Evolutionary conservation across 2,113 vertebrate genomes (phyloP), one percentile per base, ranked within the genome.

Genomic region (Cyanocitta stelleri): DNA sequence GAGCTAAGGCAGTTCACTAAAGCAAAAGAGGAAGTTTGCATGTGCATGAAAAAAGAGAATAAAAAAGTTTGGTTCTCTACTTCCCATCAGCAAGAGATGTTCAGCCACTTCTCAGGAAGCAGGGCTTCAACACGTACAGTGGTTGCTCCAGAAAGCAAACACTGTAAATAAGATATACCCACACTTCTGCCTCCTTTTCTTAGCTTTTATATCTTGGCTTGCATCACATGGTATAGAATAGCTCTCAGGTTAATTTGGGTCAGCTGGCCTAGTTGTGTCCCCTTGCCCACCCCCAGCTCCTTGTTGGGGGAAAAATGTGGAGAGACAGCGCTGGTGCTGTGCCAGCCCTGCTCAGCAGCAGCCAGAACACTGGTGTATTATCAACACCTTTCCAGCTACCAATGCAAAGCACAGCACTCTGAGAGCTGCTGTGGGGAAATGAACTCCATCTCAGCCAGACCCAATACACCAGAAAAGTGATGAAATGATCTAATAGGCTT

Each of bases 401-500:
- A 67, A 2, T 35, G 52, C 14, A 76, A 51, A 58, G 17, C 44
- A 26, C 44, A 35, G 32, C 13, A 12, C 24, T 35, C 11, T 43
- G 9, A 59, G 26, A 39, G 21, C 72, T 32, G 26, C 72, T 59
- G 21, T 51, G 54, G 32, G 72, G 54, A 67, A 76, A 68, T 35
- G 58, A 27, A 59, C 17, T 37, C 26, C 6, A 37, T 43, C 37
- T 59, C 72, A 68, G 62, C 21, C 44, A 68, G 52, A 86, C 26
- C 13, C 30, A 76, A 67, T 26, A 59, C 4, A 43, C 5, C 13
- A 59, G 26, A 23, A 85, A 79, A 85, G 43, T 11, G 33, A 76
- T 85, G n/a, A 91, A 80, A 91, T 86, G 2, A 94, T 51, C 39
- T 90, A 93, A 87, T 67, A 62, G 77, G 51, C 71, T 96, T 89